phyloP scores from a whole-genome alignment of 1,140 invertebrate genomes.

The Apis dorsata region DNA sequence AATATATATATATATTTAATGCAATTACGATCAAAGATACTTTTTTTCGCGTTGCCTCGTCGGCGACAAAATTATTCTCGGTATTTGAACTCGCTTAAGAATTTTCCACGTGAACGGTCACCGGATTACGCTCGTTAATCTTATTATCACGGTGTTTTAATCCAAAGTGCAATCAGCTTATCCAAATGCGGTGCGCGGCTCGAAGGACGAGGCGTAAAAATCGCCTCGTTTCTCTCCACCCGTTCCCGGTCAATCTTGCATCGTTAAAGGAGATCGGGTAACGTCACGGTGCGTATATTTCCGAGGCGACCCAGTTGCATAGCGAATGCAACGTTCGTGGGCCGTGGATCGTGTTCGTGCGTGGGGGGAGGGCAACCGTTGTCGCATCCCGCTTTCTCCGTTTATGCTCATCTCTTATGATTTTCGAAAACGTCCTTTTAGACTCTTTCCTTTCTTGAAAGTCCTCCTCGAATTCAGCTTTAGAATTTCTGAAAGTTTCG shows the following conservation, averaged over 20 bases:
- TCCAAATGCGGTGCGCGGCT: background rate
- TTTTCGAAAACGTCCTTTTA: no score
- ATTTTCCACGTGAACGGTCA: no score
- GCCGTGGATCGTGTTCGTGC: constrained; percentile 20
- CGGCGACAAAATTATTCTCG: no score
- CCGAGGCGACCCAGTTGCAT: constrained; percentile 59
- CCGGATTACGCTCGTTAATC: background rate
- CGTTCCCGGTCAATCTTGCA: constrained; percentile 8
- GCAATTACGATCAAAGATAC: no score
- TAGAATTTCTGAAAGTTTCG: no score
- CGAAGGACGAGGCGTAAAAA: constrained; percentile 19
- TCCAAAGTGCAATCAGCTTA: background rate
- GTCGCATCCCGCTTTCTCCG: constrained; percentile 19
- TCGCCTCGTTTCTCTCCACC: constrained; percentile 8
- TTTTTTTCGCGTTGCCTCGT: no score
- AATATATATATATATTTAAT: no score
- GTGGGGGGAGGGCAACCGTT: constrained; percentile 18
- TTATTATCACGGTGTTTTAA: background rate
- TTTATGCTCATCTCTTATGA: background rate
- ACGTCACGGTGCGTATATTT: constrained; percentile 33
- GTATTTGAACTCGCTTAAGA: no score
- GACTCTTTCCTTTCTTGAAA: no score
- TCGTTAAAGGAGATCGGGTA: constrained; percentile 34
- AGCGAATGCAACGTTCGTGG: constrained; percentile 30
- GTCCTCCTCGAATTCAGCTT: background rate